Evolutionary conservation across 37 sponge, comb jelly and placozoan genomes (phyloP).

Genomic region (Ephydatia muelleri): DNA sequence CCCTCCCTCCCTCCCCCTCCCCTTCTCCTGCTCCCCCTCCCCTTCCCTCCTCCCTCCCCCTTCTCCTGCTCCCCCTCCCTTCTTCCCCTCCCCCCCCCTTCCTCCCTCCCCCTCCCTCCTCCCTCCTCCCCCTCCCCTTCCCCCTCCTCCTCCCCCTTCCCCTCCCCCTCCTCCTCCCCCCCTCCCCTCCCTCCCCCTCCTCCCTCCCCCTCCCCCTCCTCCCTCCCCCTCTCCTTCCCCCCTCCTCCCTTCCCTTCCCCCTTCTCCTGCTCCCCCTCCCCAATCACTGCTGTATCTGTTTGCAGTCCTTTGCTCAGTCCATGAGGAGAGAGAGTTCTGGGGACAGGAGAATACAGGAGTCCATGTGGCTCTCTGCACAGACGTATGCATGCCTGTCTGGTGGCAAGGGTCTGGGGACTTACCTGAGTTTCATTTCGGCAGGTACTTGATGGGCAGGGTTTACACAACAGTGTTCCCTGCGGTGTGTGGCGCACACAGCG

Average conservation of each 20-base stretch:
- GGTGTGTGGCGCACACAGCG: constrained; percentile 28
- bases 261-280: neutral
- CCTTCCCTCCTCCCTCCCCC: neutral
- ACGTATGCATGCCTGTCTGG: constrained; percentile 8
- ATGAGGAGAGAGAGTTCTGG: constrained; percentile 31
- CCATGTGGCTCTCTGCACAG: constrained; percentile 44
- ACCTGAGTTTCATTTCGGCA: constrained; percentile 4
- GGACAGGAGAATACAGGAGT: constrained; percentile 43
- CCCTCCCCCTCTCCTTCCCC: neutral
- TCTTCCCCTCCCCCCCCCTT: constrained; percentile 4
- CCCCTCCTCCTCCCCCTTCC: constrained; percentile 6
- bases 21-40: neutral
- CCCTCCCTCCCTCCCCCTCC: constrained; percentile 3
- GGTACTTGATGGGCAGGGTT: constrained; percentile 45
- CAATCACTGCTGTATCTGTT: neutral
- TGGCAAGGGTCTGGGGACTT: neutral
- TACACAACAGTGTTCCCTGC: constrained; percentile 55
- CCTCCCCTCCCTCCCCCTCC: constrained; percentile 14
- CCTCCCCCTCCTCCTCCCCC: constrained; percentile 16
- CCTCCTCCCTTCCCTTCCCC: neutral
- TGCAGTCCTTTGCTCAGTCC: constrained; percentile 20
- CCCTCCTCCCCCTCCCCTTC: constrained; percentile 7
- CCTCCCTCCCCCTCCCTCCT: constrained; percentile 12
- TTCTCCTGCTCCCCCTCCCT: constrained; percentile 6
- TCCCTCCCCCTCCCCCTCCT: neutral